A percentile compares a stretch with the other conserved stretches of the same genome.
phyloP scores from a whole-genome alignment of 2,888 invertebrate species.

The Allygus modestus region DNA sequence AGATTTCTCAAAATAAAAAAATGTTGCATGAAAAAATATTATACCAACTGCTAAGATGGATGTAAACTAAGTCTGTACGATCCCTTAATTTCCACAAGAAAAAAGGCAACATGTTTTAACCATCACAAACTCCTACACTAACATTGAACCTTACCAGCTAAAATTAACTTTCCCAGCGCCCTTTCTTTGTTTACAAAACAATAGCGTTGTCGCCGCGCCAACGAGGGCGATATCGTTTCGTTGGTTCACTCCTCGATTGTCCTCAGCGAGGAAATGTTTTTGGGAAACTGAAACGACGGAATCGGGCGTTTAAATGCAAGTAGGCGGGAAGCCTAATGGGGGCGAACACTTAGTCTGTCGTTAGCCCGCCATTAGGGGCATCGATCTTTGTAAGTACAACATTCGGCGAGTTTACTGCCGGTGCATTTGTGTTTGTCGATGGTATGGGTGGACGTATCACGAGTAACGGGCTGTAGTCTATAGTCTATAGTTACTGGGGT shows the following conservation, averaged over 20 bases:
- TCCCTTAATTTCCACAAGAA: no score
- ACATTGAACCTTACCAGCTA: no score
- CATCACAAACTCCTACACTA: no score
- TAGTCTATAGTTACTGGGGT: no score
- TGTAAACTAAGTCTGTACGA: no score
- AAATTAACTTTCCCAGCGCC: no score
- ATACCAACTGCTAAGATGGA: no score
- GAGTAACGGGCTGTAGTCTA: no score
- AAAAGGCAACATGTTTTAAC: no score
- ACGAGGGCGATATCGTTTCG: not conserved
- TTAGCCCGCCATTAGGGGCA: conserved; percentile 17
- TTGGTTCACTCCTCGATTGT: not conserved
- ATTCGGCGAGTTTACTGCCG: conserved; percentile 31
- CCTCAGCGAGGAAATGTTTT: not conserved
- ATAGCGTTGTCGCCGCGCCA: not conserved
- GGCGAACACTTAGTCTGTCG: conserved; percentile 27
- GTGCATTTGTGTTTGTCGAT: conserved; percentile 1
- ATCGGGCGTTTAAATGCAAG: conserved; percentile 34
- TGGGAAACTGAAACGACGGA: not conserved
- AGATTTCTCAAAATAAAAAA: no score
- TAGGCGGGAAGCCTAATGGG: conserved; percentile 20
- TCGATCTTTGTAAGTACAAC: conserved; percentile 20
- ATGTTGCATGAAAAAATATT: no score
- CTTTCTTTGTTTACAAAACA: not conserved
- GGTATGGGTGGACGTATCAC: no score